Evolutionary conservation across 2,888 invertebrate genomes (phyloP).

Genomic region (Geotrupes spiniger): DNA sequence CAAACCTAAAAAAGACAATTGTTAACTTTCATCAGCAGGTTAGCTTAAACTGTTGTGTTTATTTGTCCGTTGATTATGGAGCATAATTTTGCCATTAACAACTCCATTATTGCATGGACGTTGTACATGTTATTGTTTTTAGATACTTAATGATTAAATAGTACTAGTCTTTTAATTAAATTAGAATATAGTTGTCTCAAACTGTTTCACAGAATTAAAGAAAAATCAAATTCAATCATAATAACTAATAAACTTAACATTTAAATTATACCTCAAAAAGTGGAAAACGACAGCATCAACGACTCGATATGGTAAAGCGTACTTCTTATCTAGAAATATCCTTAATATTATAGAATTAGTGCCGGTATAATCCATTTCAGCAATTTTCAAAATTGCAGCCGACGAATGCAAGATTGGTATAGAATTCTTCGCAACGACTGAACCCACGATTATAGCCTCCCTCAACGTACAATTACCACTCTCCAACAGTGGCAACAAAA

Average conservation of each 20-base stretch:
- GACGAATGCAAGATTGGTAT: slow-evolving; percentile 94
- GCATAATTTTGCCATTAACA: too few relatives aligned
- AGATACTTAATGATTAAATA: too few relatives aligned
- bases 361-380: slow-evolving; percentile 96
- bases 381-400: slow-evolving; percentile 91
- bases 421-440: slow-evolving; percentile 85
- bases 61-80: too few relatives aligned
- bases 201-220: too few relatives aligned
- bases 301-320: slow-evolving; percentile 93
- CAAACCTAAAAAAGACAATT: slow-evolving; percentile 71
- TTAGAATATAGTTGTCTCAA: too few relatives aligned
- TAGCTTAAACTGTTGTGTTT: too few relatives aligned
- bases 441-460: slow-evolving; percentile 94
- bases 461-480: slow-evolving; percentile 91
- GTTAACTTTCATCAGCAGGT: too few relatives aligned
- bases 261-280: slow-evolving; percentile 71
- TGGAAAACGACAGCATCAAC: slow-evolving; percentile 94
- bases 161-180: too few relatives aligned
- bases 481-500: slow-evolving; percentile 72
- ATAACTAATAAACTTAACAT: neutral
- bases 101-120: too few relatives aligned
- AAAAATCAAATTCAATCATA: neutral
- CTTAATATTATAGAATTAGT: slow-evolving; percentile 93
- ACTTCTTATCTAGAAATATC: slow-evolving; percentile 94
- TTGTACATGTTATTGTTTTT: too few relatives aligned